Evolutionary conservation across 1,140 invertebrate genomes (phyloP).

Genomic region (Bombus waltoni): DNA sequence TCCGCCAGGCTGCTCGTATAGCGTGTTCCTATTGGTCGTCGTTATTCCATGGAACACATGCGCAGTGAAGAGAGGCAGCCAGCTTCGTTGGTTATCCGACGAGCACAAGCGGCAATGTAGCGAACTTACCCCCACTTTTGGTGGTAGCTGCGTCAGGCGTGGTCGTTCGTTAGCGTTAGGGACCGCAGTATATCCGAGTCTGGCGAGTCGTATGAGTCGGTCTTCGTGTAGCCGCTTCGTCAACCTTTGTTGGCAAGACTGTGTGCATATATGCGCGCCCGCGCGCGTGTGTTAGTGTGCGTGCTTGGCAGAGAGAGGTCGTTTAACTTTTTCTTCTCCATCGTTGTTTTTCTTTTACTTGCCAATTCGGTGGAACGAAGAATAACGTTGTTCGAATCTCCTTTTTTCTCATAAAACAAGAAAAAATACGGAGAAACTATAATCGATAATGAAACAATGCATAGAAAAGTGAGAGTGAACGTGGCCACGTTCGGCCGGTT

Average conservation of each 20-base stretch:
- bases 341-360: conserved; percentile 7
- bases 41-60: background rate
- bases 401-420: background rate
- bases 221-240: background rate
- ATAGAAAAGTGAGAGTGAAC: conserved; percentile 69
- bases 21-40: conserved; percentile 11
- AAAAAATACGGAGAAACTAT: background rate
- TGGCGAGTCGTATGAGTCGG: conserved; percentile 44
- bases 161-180: conserved; percentile 61
- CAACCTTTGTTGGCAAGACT: conserved; percentile 6
- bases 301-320: conserved; percentile 45
- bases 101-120: conserved; percentile 16
- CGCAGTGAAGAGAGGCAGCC: conserved; percentile 17
- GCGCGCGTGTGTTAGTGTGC: conserved; percentile 28
- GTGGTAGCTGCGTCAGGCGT: conserved; percentile 77
- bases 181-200: conserved; percentile 57
- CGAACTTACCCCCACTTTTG: conserved; percentile 48
- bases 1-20: conserved; percentile 14
- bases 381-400: conserved; percentile 11
- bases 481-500: conserved; percentile 62
- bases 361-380: conserved; percentile 5
- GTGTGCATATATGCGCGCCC: conserved; percentile 6
- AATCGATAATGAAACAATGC: conserved; percentile 59
- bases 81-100: conserved; percentile 25
- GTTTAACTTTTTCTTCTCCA: conserved; percentile 43